Conservation (phyloP, 2,113 vertebrate species). For the Brachyhypopomus occidentalis region DNA sequence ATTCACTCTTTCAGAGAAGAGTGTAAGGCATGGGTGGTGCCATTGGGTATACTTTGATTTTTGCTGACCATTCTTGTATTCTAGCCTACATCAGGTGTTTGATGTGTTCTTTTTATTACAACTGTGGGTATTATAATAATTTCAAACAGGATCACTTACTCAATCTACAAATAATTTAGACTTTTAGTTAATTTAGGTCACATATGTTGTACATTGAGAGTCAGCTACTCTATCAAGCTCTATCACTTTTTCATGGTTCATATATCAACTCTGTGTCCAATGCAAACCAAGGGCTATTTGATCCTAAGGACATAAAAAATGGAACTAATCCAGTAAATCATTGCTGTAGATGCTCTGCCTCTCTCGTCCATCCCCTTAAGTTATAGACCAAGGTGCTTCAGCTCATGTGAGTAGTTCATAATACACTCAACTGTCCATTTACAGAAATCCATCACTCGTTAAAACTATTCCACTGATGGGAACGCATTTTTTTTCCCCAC, state of each 20-base stretch:
- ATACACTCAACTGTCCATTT: constrained; percentile 31
- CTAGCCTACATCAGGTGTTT: background rate
- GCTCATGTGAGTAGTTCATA: constrained; percentile 35
- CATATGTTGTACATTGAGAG: background rate
- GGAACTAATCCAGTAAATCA: constrained; percentile 57
- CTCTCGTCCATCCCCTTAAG: constrained; percentile 22
- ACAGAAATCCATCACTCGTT: constrained; percentile 36
- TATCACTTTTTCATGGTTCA: background rate
- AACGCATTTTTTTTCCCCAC: constrained; percentile 17
- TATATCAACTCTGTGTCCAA: background rate
- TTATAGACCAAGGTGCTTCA: constrained; percentile 14
- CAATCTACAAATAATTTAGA: background rate
- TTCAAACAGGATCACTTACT: background rate
- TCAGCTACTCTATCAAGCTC: background rate
- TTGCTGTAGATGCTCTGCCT: constrained; percentile 42
- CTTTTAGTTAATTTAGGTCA: background rate
- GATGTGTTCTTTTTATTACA: background rate
- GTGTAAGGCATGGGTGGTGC: constrained; percentile 17
- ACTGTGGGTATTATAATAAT: constrained; percentile 19
- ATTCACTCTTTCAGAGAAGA: background rate
- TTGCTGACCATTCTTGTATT: constrained; percentile 13
- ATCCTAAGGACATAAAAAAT: constrained; percentile 64
- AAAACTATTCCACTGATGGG: constrained; percentile 3
- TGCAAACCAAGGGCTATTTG: constrained; percentile 55
- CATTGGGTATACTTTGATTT: background rate